A percentile compares a stretch with the other conserved stretches of the same genome.
phyloP scores from a whole-genome alignment of 1,140 invertebrate species.

The Scaptomyza pallida region DNA sequence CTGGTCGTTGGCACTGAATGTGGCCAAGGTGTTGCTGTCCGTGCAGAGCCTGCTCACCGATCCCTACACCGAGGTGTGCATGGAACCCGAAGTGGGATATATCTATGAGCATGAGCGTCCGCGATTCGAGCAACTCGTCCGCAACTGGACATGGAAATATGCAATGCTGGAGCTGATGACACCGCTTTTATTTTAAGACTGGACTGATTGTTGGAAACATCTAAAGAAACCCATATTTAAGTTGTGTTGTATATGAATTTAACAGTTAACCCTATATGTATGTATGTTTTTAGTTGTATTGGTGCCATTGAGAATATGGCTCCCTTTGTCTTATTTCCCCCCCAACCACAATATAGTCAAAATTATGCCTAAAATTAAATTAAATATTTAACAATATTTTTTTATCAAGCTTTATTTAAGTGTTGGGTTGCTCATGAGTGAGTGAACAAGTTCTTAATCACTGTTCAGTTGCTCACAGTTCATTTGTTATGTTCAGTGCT shows the following conservation, averaged over 20 bases:
- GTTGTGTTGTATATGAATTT: slow-evolving; percentile 55
- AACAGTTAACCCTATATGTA: slow-evolving; percentile 41
- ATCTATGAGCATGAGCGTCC: slow-evolving; percentile 91
- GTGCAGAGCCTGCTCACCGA: slow-evolving; percentile 97
- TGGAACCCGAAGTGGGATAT: slow-evolving; percentile 94
- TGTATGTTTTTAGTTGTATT: slow-evolving; percentile 67
- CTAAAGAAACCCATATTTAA: slow-evolving; percentile 40
- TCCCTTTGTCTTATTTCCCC: slow-evolving; percentile 20
- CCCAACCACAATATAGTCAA: slow-evolving; percentile 68
- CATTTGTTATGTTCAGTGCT: too few species aligned
- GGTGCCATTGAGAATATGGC: slow-evolving; percentile 57
- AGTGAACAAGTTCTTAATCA: too few species aligned
- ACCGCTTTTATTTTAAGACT: slow-evolving; percentile 23
- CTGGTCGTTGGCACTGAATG: slow-evolving; percentile 96
- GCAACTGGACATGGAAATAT: slow-evolving; percentile 96
- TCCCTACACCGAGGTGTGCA: slow-evolving; percentile 94
- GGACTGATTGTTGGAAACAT: slow-evolving; percentile 70
- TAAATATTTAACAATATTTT: slow-evolving; percentile 42
- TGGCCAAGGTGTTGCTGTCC: slow-evolving; percentile 95
- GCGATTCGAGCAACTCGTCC: slow-evolving; percentile 92
- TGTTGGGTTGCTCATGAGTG: too few species aligned
- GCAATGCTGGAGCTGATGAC: slow-evolving; percentile 93
- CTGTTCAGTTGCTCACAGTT: too few species aligned
- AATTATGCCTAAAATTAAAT: slow-evolving; percentile 59
- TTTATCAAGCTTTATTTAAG: too few species aligned